These are phyloP conservation scores for Sycophila sp. DNA, from an alignment of 1,140 invertebrate genomes.

Conservation along the genomic window DNA sequence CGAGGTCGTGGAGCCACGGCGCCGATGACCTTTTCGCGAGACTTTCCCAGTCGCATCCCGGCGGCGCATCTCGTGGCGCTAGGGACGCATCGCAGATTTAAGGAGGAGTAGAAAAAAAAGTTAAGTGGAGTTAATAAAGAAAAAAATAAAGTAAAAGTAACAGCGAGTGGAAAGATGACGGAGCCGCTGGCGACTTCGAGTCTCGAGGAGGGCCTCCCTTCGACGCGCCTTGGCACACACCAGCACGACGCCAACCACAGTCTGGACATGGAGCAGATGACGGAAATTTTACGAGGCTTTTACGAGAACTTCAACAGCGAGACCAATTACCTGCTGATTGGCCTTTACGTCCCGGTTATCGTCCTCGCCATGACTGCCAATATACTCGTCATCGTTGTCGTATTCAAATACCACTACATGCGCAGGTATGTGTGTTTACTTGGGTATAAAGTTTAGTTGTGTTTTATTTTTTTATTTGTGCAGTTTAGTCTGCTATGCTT, in stretches of 20 bases:
- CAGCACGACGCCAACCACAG: background rate
- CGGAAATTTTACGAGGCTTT: slow-evolving; percentile 40
- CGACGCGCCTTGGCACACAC: background rate
- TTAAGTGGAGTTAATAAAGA: too few relatives aligned
- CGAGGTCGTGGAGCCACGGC: too few relatives aligned
- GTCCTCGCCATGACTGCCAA: slow-evolving; percentile 71
- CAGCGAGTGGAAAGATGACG: too few relatives aligned
- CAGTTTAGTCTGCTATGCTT: background rate
- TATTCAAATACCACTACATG: slow-evolving; percentile 76
- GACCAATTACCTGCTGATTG: slow-evolving; percentile 65
- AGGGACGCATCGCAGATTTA: too few relatives aligned
- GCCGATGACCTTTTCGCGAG: too few relatives aligned
- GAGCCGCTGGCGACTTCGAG: background rate
- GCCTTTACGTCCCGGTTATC: slow-evolving; percentile 71
- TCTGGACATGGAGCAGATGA: slow-evolving; percentile 31
- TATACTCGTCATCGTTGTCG: slow-evolving; percentile 73
- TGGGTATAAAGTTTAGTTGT: too few relatives aligned
- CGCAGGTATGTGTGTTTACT: slow-evolving; percentile 71
- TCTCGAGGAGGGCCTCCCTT: background rate
- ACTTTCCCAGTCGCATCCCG: too few relatives aligned
- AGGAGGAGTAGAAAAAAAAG: background rate
- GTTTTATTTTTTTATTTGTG: background rate
- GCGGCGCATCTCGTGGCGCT: too few relatives aligned
- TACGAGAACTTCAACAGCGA: slow-evolving; percentile 46
- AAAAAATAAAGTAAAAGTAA: too few relatives aligned